A percentile compares a stretch with the other conserved stretches of the same genome.
phyloP scores from a whole-genome alignment of 2,888 invertebrate genomes.

The Anorthoa munda region DNA sequence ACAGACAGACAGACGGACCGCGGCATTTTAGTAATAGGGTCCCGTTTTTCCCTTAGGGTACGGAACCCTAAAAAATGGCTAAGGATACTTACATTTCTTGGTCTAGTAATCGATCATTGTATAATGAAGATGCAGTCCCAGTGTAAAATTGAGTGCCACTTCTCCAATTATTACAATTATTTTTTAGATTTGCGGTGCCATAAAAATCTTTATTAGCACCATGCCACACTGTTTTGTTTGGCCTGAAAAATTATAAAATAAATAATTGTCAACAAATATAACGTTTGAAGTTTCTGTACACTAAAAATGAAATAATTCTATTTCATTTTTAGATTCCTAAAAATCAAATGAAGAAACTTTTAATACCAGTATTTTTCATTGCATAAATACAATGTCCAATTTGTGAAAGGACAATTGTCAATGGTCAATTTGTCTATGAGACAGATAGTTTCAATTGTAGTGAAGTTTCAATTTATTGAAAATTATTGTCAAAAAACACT shows the following conservation, averaged over 20 bases:
- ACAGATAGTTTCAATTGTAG: no score
- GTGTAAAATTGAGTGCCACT: slow-evolving; percentile 64
- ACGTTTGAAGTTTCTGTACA: neutral
- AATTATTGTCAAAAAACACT: no score
- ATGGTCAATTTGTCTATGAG: no score
- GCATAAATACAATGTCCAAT: no score
- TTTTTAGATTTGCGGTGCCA: slow-evolving; percentile 66
- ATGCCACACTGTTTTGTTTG: slow-evolving; percentile 82
- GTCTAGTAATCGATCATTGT: slow-evolving; percentile 72
- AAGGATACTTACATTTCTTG: slow-evolving; percentile 76
- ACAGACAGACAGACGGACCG: no score
- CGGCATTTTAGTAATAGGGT: no score
- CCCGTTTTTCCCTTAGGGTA: no score
- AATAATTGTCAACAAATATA: neutral
- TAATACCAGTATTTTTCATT: no score
- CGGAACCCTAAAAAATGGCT: no score
- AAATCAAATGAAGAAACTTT: neutral
- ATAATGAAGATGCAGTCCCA: slow-evolving; percentile 79
- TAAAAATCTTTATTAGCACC: slow-evolving; percentile 67
- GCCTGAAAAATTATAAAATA: slow-evolving; percentile 72
- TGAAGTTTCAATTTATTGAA: no score
- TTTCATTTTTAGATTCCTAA: no score
- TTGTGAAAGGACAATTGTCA: no score
- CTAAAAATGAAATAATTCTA: neutral
- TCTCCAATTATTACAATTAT: slow-evolving; percentile 79